Base-by-base conservation (phyloP, 2,888 invertebrate species). In the Eilema caniola region DNA sequence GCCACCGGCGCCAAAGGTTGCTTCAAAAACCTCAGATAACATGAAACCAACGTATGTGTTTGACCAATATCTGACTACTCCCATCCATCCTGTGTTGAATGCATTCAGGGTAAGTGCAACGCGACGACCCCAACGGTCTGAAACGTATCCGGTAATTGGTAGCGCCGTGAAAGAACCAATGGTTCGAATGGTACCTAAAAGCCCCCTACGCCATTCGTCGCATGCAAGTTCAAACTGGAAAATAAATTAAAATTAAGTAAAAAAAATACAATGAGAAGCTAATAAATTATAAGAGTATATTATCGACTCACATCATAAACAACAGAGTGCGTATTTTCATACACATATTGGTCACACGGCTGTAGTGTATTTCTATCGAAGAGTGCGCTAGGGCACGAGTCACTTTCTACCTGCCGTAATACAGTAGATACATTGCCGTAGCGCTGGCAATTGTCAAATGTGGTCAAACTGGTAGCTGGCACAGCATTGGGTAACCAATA, bases 171-270 rank as follows among this genome's bases (percentile, higher is more conserved):
- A 96, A 63, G 97, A 97, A 31, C 97, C 97, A 74, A 97, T 90
- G 65, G 97, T 97, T 72, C 97, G 96, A 66, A 97, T 95, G 12
- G 97, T 97, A 0, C 98, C 98, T 62, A 97, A 97, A 80, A 97
- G 91, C 0, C 97, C 96, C 37, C 98, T 93, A 76, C 96, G 96
- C 97, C 97, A 98, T 95, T 94, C 95, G 64, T 96, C 96, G 80
- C 97, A 97, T 0, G 96, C 96, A 71, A 97, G 86, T 70, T 91
- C 90, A 87, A 96, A 97, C 97, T 97, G 80, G 3, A 85, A 59
- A 16, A 20, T 12, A 28, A 23, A 24, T 20, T 89, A 41, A 41
- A 41, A 16, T 41, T 16, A 37, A 7, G 31, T 37, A 12, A 37
- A 37, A 37, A 37, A 37, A 12, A 12, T 37, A 37, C 33, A 60